A percentile compares a stretch with the other conserved stretches of the same genome.
Conservation (phyloP, 2,797 vertebrate species). For the Diplodus puntazzo region DNA sequence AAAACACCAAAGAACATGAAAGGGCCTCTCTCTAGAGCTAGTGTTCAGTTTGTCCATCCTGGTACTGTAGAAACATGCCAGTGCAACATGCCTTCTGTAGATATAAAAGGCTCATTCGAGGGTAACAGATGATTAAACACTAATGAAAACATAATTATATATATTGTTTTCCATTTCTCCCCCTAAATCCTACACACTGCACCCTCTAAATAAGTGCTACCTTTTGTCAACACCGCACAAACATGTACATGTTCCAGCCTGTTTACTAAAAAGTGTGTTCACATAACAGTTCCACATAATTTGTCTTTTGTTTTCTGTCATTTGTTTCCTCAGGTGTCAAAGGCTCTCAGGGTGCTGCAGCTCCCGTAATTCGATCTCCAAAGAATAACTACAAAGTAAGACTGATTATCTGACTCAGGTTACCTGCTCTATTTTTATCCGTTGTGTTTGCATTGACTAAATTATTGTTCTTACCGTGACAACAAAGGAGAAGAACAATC, state of each 20-base stretch:
- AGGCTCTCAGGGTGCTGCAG: conserved; percentile 35
- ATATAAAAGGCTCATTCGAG: too few relatives aligned
- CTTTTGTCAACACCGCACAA: neutral
- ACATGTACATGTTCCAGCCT: neutral
- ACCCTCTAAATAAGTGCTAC: neutral
- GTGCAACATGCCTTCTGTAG: too few relatives aligned
- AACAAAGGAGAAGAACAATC: conserved; percentile 51
- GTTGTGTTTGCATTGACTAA: conserved; percentile 23
- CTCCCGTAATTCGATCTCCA: conserved; percentile 35
- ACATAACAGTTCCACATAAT: neutral
- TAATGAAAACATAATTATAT: too few relatives aligned
- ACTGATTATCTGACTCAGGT: neutral
- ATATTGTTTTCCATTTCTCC: too few relatives aligned
- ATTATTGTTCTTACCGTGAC: conserved; percentile 13
- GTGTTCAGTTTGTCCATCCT: too few relatives aligned
- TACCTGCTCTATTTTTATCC: neutral
- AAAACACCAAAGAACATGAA: too few relatives aligned
- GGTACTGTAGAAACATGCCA: too few relatives aligned
- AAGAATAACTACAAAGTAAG: conserved; percentile 73
- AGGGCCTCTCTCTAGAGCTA: too few relatives aligned
- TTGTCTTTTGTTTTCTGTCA: conserved; percentile 2
- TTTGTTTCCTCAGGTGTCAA: conserved; percentile 59
- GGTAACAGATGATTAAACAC: too few relatives aligned
- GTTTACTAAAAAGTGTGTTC: neutral
- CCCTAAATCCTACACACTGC: too few relatives aligned